Percentiles rank a stretch among this genome's conserved stretches.
Evolutionary conservation across 2,888 invertebrate genomes (phyloP).

Genomic region (Apodemia duryi): DNA sequence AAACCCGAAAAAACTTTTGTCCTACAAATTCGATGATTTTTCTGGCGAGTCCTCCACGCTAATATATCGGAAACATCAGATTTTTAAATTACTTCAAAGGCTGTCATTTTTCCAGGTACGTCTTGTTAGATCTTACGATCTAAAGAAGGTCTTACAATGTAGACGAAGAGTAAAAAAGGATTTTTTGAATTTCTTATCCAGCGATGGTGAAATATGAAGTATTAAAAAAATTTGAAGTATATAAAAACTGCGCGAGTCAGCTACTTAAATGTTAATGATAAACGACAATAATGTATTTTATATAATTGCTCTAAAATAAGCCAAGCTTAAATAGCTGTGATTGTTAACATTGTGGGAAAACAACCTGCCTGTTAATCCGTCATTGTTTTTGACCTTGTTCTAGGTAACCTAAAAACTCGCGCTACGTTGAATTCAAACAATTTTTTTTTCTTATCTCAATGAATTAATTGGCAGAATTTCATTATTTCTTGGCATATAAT

Average conservation of each 20-base stretch:
- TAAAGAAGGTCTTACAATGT: no score
- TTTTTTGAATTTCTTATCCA: not conserved
- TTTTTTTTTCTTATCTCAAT: not conserved
- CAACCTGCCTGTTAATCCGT: not conserved
- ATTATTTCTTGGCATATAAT: not conserved
- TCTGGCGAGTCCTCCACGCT: no score
- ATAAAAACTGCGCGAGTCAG: no score
- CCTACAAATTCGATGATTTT: no score
- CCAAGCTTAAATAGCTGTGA: not conserved
- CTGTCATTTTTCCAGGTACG: no score
- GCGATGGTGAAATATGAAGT: not conserved
- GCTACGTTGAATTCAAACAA: not conserved
- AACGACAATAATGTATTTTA: not conserved
- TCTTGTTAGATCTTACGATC: no score
- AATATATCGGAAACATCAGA: no score
- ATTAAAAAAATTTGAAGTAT: no score
- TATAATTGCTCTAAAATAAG: not conserved
- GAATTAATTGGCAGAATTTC: not conserved
- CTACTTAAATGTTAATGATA: not conserved
- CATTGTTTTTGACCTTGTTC: conserved; percentile 2
- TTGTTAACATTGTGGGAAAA: not conserved
- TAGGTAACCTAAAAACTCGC: not conserved
- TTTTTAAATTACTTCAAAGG: no score
- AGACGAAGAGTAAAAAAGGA: no score
- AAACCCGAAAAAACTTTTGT: no score